Conservation (phyloP, 2,888 invertebrate genomes). For the Idaea dimidiata region DNA sequence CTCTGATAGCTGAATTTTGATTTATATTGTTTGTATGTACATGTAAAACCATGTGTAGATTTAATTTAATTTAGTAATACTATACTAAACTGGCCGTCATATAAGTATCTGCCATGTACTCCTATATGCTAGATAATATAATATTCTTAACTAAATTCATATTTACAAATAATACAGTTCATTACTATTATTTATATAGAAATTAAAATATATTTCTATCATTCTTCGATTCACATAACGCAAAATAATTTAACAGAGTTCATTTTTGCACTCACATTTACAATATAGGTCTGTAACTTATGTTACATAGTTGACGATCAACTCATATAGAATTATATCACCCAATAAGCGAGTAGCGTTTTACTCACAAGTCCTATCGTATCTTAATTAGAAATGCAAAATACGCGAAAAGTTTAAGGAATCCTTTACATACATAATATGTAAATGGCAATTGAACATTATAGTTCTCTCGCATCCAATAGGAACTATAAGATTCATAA, state of each 20-base stretch:
- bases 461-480: conserved; percentile 79
- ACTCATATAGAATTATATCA: conserved; percentile 78
- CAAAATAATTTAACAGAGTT: conserved; percentile 82
- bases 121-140: conserved; percentile 80
- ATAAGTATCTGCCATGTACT: conserved; percentile 84
- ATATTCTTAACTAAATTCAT: conserved; percentile 82
- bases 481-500: conserved; percentile 82
- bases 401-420: conserved; percentile 79
- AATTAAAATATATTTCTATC: conserved; percentile 81
- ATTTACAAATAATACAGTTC: conserved; percentile 84
- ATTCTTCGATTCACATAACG: conserved; percentile 81
- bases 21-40: conserved; percentile 70
- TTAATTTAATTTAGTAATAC: conserved; percentile 82
- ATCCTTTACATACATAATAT: conserved; percentile 58
- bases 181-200: conserved; percentile 77
- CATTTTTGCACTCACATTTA: conserved; percentile 81
- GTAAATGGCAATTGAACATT: conserved; percentile 78
- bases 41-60: conserved; percentile 81
- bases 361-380: conserved; percentile 74
- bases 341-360: conserved; percentile 77
- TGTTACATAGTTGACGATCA: conserved; percentile 74
- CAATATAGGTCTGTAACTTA: conserved; percentile 75
- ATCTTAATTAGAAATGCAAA: conserved; percentile 80
- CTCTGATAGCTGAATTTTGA: conserved; percentile 53
- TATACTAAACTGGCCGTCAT: conserved; percentile 87